Evolutionary conservation across 2,888 invertebrate species (phyloP), one percentile per base, ranked within the genome.

Genomic region (Eudasyphora cyanicolor): DNA sequence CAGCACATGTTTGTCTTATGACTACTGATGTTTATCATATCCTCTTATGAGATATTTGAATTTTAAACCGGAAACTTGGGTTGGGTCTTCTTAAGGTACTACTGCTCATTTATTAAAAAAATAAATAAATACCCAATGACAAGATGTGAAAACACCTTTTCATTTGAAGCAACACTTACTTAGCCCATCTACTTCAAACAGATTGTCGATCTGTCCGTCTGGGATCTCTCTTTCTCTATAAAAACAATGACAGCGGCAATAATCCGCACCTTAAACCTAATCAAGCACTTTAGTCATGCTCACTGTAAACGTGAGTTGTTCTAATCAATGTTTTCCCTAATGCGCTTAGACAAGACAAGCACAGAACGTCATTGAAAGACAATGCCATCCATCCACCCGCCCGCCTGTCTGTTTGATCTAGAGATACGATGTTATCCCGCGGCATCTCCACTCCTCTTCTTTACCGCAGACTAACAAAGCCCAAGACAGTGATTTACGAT

Each of bases 261-360:
- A 29, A 62, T 17, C 64, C 21, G 62, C 35, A 17, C 54, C 14
- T 32, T 54, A 73, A 75, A 19, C 10, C 51, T 76, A 76, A 76
- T 76, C 62, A 76, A 49, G 64, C 8, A 64, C 7, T 64, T 76
- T 64, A 76, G 64, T 76, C 64, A 64, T 51, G 62, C 67, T 67
- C 12, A 64, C 62, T 51, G 67, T 67, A 14, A 24, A 21, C 67
- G 19, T 67, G 67, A 35, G 67, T 12, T n/a, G 17, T 0, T 29
- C n/a, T 64, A 64, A 64, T 76, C 38, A 76, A 35, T 64, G 51
- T 67, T 64, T 32, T 49, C 3, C 64, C 45, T 45, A 29, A 62
- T 49, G n/a, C 49, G 42, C 29, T 57, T 38, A 7, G 17, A 38
- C 21, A 62, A 45, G n/a, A 19, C 24, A 73, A n/a, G 8, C 57